These are phyloP conservation scores for Chaetoderma sp. DNA, from an alignment of 2,888 invertebrate genomes.

Conservation along the genomic window DNA sequence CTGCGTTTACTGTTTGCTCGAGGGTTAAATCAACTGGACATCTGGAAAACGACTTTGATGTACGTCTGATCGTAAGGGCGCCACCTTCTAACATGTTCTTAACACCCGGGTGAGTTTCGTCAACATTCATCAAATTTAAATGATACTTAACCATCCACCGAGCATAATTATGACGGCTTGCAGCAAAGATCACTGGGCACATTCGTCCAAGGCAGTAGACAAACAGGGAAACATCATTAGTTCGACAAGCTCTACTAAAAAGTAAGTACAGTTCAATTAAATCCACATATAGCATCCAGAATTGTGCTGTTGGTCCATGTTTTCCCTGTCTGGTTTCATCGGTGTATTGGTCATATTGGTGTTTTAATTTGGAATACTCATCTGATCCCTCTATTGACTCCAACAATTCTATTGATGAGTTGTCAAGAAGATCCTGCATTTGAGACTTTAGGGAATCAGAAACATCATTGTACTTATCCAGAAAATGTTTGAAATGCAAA, in stretches of 20 bases:
- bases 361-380: neutral
- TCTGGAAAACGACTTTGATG: neutral
- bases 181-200: slow-evolving; percentile 33
- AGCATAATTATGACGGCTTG: slow-evolving; percentile 33
- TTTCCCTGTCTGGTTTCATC: slow-evolving; percentile 23
- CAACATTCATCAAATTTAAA: slow-evolving; percentile 33
- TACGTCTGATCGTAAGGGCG: slow-evolving; percentile 10
- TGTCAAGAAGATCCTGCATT: too few relatives aligned
- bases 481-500: too few relatives aligned
- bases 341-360: slow-evolving; percentile 15
- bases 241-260: slow-evolving; percentile 11
- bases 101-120: slow-evolving; percentile 7
- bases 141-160: slow-evolving; percentile 39
- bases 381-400: too few relatives aligned
- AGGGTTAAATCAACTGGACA: neutral
- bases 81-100: slow-evolving; percentile 8
- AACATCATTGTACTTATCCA: too few relatives aligned
- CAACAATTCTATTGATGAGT: too few relatives aligned
- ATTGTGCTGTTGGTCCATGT: slow-evolving; percentile 33
- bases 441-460: too few relatives aligned
- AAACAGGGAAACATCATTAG: slow-evolving; percentile 35
- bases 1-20: slow-evolving; percentile 17
- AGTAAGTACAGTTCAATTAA: slow-evolving; percentile 19
- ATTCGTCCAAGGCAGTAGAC: too few relatives aligned
- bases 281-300: slow-evolving; percentile 36